A percentile compares a stretch with the other conserved stretches of the same genome.
Evolutionary conservation across 1,140 invertebrate genomes (phyloP).

Genomic region (Thaumatotibia leucotreta): DNA sequence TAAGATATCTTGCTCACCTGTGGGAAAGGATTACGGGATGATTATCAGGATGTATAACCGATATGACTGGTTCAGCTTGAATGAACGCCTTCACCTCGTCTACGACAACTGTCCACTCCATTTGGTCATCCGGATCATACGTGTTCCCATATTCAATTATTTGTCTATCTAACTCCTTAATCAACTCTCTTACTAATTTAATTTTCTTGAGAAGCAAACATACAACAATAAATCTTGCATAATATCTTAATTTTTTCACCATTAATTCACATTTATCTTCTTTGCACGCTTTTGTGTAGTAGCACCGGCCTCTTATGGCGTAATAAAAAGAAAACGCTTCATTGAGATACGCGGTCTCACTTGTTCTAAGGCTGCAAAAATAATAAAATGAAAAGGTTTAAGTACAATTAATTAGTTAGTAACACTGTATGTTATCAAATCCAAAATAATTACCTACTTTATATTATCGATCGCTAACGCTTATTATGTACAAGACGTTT

Average conservation of each 20-base stretch:
- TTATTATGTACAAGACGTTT: too few species aligned
- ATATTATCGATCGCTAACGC: too few species aligned
- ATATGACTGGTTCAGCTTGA: constrained; percentile 92
- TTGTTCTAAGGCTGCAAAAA: constrained; percentile 88
- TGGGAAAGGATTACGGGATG: constrained; percentile 86
- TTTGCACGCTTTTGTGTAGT: constrained; percentile 95
- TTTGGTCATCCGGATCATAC: constrained; percentile 96
- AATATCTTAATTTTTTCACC: constrained; percentile 98
- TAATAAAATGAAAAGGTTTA: too few species aligned
- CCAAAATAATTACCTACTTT: too few species aligned
- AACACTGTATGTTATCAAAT: too few species aligned
- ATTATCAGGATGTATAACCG: constrained; percentile 91
- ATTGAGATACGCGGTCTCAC: constrained; percentile 96
- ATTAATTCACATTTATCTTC: constrained; percentile 97
- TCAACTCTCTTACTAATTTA: constrained; percentile 94
- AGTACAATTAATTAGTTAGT: constrained; percentile 9
- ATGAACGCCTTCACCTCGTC: constrained; percentile 97
- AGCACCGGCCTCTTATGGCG: constrained; percentile 94
- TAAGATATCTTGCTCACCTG: constrained; percentile 75
- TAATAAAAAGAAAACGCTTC: constrained; percentile 98
- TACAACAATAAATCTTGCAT: constrained; percentile 97
- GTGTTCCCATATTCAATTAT: constrained; percentile 96
- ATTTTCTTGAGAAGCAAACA: constrained; percentile 96
- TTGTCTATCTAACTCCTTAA: constrained; percentile 93
- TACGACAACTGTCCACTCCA: constrained; percentile 96